Base-by-base conservation (phyloP, 2,113 vertebrate genomes). In the Chloropsis hardwickii region DNA sequence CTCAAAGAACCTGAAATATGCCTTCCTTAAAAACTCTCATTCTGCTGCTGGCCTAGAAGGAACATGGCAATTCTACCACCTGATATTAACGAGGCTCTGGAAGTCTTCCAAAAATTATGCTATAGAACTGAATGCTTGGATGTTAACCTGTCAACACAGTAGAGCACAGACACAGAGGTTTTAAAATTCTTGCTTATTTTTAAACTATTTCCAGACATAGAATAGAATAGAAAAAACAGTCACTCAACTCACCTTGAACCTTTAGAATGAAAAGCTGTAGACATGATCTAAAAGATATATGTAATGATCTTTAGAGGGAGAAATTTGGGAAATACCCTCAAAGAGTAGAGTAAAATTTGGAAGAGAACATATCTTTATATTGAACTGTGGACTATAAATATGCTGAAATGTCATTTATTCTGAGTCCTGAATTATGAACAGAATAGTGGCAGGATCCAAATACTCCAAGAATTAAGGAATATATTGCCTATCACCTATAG, bases 401-500 rank as follows among this genome's bases (percentile, higher is more conserved):
- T n/a, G 24, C 7, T 79, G 70, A 87, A 76, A 76, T 47, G 60
- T 86, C 65, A 76, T 77, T 94, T 57, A 39, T 78, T 58, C 54
- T 76, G 48, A 76, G 81, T 85, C 69, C 72, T 83, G 50, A 82
- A 79, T 51, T 83, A 71, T 27, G 31, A 88, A 39, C 11, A 69
- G 37, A 78, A 47, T 81, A 67, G 33, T n/a, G 69, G 72, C 62
- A 83, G 35, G 81, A 62, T 77, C 70, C 73, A 95, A 90, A 80
- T 58, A 37, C 27, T 56, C 45, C 29, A 33, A 35, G 58, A 91
- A 94, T 85, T 91, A 84, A 80, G 66, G 86, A 81, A 81, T 83
- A 87, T 69, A 90, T 79, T 92, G 53, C 81, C 71, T 91, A 73
- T 58, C 87, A 47, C 94, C 85, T 97, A 28, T 14, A 96, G 94